Base-by-base conservation (phyloP, 2,113 vertebrate species). In the Leptosomus discolor region DNA sequence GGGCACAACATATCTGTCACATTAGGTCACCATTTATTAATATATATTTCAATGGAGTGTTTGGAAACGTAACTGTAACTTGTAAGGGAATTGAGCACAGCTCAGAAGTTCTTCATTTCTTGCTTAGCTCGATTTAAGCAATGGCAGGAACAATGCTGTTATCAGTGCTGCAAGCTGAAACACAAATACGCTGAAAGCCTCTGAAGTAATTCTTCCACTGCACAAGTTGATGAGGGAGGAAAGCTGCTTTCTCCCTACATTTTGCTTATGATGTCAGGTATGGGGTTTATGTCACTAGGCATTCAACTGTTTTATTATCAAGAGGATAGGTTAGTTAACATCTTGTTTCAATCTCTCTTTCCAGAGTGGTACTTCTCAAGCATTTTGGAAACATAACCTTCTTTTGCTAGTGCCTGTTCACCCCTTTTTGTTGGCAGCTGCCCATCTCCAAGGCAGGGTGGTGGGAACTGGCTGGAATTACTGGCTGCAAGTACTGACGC, bases 391-490 rank as follows among this genome's bases (percentile, higher is more conserved):
- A 48, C 27, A 46, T 41, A 65, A 76, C 36, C 60, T 36, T 34
- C 93, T 95, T 89, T 85, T 92, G 73, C 80, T 97, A 1, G 0
- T 85, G 81, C 39, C 43, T 75, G 34, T 85, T 91, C 73, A 3
- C 34, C 50, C 53, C 7, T 60, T 78, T 69, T n/a, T 85, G 21
- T 68, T 91, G 81, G 70, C 93, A 96, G 85, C 61, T 85, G 69
- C 57, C 82, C 6, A 3, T 90, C 90, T 75, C 56, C 43, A n/a
- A 95, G 57, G 57, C 93, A 79, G 57, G 53, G 48, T 0, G 2
- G 57, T 79, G 56, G 80, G 90, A 96, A 68, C 48, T 95, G 96
- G 90, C 96, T 95, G 65, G 39, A 51, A 41, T 79, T 68, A 60
- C 53, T 95, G 93, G 90, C 96, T 94, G 94, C 70, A 32, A 95